Percentiles rank a stretch among this genome's conserved stretches.
phyloP scores from a whole-genome alignment of 2,113 vertebrate species.

The Aptenodytes forsteri region DNA sequence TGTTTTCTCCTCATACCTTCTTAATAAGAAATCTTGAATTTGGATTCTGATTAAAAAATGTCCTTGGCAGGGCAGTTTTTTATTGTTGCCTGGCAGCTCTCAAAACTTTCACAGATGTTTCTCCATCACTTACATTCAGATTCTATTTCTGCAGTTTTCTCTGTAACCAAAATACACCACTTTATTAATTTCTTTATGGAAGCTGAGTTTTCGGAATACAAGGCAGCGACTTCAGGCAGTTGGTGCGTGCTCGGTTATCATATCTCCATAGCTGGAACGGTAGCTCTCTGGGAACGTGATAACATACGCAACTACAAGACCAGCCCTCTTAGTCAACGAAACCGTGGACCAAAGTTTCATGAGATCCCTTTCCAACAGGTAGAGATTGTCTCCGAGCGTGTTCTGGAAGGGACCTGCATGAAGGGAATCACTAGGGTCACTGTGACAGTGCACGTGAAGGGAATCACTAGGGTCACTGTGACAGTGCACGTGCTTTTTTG shows the following conservation, averaged over 20 bases:
- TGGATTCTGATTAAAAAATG: background rate
- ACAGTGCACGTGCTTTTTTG: background rate
- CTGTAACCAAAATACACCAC: background rate
- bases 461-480: background rate
- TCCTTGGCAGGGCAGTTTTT: background rate
- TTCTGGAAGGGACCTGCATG: background rate
- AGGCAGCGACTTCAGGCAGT: background rate
- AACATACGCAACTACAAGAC: accelerated
- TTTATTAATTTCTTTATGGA: background rate
- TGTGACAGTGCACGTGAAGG: background rate
- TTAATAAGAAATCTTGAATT: background rate
- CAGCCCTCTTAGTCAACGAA: background rate
- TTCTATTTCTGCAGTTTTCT: background rate
- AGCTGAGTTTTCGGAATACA: background rate
- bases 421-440: background rate
- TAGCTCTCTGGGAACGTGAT: background rate
- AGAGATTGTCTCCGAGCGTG: background rate
- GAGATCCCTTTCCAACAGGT: background rate
- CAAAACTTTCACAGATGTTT: background rate
- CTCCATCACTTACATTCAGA: background rate
- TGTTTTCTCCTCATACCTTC: background rate
- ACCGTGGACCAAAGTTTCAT: accelerated
- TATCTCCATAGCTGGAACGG: accelerated
- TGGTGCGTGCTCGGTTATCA: background rate
- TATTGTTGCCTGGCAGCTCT: background rate